phyloP scores from a whole-genome alignment of 2,888 invertebrate genomes.

The Branchinecta sandiegonensis region DNA sequence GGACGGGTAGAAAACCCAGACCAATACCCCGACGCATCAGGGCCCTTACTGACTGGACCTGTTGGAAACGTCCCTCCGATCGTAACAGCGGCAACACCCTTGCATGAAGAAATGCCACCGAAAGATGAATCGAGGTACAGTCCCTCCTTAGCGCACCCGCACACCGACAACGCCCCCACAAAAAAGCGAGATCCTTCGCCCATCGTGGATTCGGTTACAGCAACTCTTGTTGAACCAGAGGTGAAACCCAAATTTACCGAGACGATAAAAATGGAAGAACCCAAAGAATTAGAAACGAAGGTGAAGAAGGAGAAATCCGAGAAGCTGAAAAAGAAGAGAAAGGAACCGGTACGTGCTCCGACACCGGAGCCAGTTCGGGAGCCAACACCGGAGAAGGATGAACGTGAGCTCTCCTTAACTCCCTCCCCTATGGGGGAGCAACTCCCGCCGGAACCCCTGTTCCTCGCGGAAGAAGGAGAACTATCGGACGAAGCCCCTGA shows the following conservation, averaged over 20 bases:
- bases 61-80: too few relatives aligned
- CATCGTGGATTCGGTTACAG: not conserved
- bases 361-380: too few relatives aligned
- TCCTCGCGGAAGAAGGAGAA: not conserved
- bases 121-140: too few relatives aligned
- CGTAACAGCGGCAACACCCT: too few relatives aligned
- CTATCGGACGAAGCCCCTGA: conserved; percentile 8
- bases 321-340: not conserved
- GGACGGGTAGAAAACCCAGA: not conserved
- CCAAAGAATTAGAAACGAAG: not conserved
- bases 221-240: not conserved
- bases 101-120: not conserved
- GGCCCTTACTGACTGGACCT: too few relatives aligned
- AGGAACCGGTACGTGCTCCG: not conserved
- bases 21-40: too few relatives aligned
- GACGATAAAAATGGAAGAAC: not conserved
- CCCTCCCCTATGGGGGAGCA: not conserved
- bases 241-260: not conserved
- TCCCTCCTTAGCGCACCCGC: too few relatives aligned
- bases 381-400: not conserved
- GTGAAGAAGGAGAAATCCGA: not conserved
- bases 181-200: not conserved
- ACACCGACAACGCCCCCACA: not conserved
- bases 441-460: not conserved
- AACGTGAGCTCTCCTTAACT: not conserved